Evolutionary conservation across 2,888 invertebrate species (phyloP), one percentile per base, ranked within the genome.

Genomic region (Brenthis ino): DNA sequence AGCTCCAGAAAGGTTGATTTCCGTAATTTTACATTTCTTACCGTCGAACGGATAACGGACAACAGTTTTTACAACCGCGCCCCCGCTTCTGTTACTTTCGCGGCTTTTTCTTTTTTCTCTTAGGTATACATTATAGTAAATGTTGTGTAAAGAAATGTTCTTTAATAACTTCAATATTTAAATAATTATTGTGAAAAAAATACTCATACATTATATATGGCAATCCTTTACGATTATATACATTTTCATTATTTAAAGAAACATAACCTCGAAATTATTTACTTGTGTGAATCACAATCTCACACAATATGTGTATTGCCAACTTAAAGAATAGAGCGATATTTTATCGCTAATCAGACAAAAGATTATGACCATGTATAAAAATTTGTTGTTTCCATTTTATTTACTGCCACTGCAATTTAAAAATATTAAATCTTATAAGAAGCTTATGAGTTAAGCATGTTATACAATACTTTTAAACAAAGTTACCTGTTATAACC

Each of bases 401-500:
- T 50, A 11, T 50, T 4, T 0, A n/a, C 6, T 55, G 48, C 43
- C 8, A 47, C 48, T 14, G 33, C 43, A 50, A 43, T 43, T 64
- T 55, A 28, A 57, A 63, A 33, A 57, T 24, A 58, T 47, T 55
- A 61, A 69, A 70, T 69, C 70, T 68, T 72, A 77, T 73, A 75
- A 77, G 69, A 75, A 75, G 75, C 71, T 67, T 67, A 58, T 72
- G 69, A 69, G 71, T 68, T 58, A 63, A 61, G 51, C 50, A 55
- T 55, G 66, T 68, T 55, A 70, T 68, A 69, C 33, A 61, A 72
- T 65, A 73, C 69, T 73, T 72, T 78, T 56, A 75, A 76, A 74
- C 68, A 76, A 85, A 81, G 76, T 84, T 91, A 93, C 93, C 93
- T 93, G 93, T 83, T 87, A 91, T 81, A 78, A 85, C 81, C 75